Base-by-base conservation (phyloP, 2,113 vertebrate genomes). In the Chlamydotis undulata region DNA sequence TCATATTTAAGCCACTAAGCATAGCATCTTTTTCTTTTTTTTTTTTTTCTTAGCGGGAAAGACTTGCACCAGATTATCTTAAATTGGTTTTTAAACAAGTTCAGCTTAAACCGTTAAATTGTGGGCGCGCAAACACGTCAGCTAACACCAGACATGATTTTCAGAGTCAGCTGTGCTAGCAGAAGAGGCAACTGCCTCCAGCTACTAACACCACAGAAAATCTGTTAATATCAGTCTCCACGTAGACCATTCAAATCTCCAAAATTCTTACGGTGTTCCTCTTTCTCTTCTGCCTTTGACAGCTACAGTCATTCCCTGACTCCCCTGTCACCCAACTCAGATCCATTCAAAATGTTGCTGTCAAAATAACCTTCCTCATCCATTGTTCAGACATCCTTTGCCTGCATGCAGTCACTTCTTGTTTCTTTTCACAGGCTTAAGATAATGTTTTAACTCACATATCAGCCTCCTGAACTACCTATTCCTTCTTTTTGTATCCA, bases 341-440 rank as follows among this genome's bases (percentile, higher is more conserved):
- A 84, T 89, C 87, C 70, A 82, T 90, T 96, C 94, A 91, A 94
- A 97, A 94, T 14, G 93, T 8, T 91, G 74, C 89, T 96, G 96
- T 95, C 94, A 96, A 95, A 97, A 96, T 96, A 96, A 89, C 93
- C 87, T 97, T 95, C 89, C 87, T 91, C 31, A 47, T 10, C 91
- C 82, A 91, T 95, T 96, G 94, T 96, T 95, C 95, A 74, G 74
- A 59, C n/a, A 69, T 37, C 74, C 93, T 65, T 87, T 53, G 74
- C 84, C 87, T 89, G 87, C 5, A 1, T n/a, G 63, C 89, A 94
- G 83, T 86, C 93, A 88, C 83, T 90, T 43, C 87, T 94, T 19
- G 37, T 64, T 96, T 57, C 94, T 95, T 96, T 96, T 95, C 91
- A 93, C 2, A 57, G 74, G 87, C 91, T 94, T 82, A 81, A 94